Base-by-base conservation (phyloP, 2,113 vertebrate species). In the Equus quagga region DNA sequence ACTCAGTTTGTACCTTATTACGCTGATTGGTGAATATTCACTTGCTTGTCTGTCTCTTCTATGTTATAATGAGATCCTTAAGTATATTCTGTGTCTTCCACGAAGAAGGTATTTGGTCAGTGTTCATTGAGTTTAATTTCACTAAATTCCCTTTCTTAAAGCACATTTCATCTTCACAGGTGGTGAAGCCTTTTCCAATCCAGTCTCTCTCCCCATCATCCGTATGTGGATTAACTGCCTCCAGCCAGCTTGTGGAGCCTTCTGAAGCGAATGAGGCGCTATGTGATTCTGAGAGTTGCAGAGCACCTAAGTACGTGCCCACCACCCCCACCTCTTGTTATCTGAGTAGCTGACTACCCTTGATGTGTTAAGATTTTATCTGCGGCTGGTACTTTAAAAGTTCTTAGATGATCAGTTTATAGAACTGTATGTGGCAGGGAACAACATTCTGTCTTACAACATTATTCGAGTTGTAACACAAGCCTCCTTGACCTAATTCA, bases 401-500 rank as follows among this genome's bases (percentile, higher is more conserved):
- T 44, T 91, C 54, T 91, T 70, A 80, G 65, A 72, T 49, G 58
- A 82, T 67, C 54, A 62, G 83, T 21, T 78, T 78, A 33, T 6
- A 70, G 44, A 91, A 15, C 65, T 86, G 31, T 2, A 46, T 79
- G 81, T 62, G 80, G 21, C 91, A 88, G 23, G 78, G 26, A 90
- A 84, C 10, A 84, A 24, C 76, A 92, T 54, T 97, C 83, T 72
- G 49, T 90, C 67, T 97, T 93, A 75, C 79, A 89, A 28, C n/a
- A 64, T 78, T 94, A 36, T 89, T 97, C 0, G 4, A 87, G 31
- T 88, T 96, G 94, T 95, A 92, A 88, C 94, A 97, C 56, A 65
- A 89, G 78, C 11, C 94, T 98, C 94, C 97, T 98, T 98, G 96
- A 97, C 94, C 95, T 93, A 94, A 95, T 89, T 98, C 96, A 89